Evolutionary conservation across 2,797 vertebrate genomes (phyloP).

Genomic region (Characodon lateralis): DNA sequence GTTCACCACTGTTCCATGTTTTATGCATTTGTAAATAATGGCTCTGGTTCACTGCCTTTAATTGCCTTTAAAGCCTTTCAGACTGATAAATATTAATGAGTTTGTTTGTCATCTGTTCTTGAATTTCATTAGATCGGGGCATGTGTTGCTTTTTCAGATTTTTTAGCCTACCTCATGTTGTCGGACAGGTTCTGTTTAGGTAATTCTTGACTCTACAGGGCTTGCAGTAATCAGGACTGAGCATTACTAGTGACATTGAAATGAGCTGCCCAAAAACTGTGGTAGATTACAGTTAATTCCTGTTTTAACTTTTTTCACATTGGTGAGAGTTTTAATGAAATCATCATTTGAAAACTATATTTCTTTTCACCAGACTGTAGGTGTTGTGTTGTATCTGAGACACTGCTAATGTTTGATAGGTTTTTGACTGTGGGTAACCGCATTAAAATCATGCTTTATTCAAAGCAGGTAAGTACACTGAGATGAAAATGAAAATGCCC

Average conservation of each 20-base stretch:
- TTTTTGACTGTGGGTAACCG: slow-evolving; percentile 18
- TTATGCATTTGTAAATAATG: too few species aligned
- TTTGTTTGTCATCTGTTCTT: neutral
- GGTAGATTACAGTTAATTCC: neutral
- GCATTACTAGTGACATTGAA: neutral
- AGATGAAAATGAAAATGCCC: slow-evolving; percentile 52
- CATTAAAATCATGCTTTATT: slow-evolving; percentile 36
- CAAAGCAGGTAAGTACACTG: slow-evolving; percentile 33
- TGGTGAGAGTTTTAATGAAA: too few species aligned
- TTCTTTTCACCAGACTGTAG: too few species aligned
- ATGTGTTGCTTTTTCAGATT: neutral
- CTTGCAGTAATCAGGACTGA: neutral
- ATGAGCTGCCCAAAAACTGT: neutral
- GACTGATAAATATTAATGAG: neutral
- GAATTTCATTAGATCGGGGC: neutral
- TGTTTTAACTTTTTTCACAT: neutral
- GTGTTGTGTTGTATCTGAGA: neutral
- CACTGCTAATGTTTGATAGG: neutral
- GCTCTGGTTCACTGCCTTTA: neutral
- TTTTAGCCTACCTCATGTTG: neutral
- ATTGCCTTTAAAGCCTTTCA: neutral
- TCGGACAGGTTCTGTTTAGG: neutral
- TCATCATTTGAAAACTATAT: too few species aligned
- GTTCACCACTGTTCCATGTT: too few species aligned
- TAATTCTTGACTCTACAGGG: neutral